Percentiles rank a stretch among this genome's conserved stretches.
Evolutionary conservation across 2,113 vertebrate genomes (phyloP).

Genomic region (Cervus canadensis): DNA sequence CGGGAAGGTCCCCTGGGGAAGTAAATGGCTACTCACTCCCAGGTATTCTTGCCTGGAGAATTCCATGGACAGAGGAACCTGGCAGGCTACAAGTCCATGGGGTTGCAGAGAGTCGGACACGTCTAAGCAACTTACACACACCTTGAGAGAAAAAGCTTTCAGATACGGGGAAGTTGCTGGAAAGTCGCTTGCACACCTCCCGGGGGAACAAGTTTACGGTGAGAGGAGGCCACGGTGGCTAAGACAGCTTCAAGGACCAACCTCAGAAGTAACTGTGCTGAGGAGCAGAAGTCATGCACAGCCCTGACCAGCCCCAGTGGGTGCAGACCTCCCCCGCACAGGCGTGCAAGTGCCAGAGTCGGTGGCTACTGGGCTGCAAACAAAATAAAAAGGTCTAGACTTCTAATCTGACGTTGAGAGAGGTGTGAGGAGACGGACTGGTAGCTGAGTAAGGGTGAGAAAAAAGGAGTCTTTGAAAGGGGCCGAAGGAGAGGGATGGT

Average conservation of each 20-base stretch:
- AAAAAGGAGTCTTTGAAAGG: not conserved
- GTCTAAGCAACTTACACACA: not conserved
- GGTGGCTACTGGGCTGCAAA: not conserved
- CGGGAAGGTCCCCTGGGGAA: not conserved
- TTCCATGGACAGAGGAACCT: not conserved
- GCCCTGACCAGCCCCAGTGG: fast-evolving
- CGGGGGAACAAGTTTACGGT: fast-evolving
- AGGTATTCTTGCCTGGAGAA: not conserved
- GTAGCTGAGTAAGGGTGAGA: not conserved
- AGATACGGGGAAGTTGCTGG: not conserved
- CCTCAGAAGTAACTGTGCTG: not conserved
- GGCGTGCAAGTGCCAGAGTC: not conserved
- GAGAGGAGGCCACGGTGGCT: fast-evolving
- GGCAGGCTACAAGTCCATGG: not conserved
- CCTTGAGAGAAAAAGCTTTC: not conserved
- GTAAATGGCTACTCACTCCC: not conserved
- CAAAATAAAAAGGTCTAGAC: not conserved
- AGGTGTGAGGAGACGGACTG: too few relatives aligned
- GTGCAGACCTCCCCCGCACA: not conserved
- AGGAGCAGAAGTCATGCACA: fast-evolving
- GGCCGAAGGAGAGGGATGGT: not conserved
- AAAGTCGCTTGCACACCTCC: not conserved
- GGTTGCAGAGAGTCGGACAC: not conserved
- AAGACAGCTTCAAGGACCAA: fast-evolving
- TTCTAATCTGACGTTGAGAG: not conserved